Base-by-base conservation (phyloP, 2,797 vertebrate genomes). In the Danio jaintianensis region DNA sequence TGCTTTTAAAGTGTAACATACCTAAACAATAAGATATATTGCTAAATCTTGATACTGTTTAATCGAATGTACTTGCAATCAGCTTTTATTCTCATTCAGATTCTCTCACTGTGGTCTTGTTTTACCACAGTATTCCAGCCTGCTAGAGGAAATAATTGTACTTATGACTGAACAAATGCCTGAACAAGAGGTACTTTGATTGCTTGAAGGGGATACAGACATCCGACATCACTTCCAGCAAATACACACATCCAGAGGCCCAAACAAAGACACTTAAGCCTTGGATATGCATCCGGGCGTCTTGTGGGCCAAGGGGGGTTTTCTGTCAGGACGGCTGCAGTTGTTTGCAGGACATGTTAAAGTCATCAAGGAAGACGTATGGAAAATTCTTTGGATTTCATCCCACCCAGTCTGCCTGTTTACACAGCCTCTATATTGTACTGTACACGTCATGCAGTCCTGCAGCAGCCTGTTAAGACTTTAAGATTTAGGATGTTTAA, bases 361-460 rank as follows among this genome's bases (percentile, higher is more conserved):
- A 88, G 83, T 90, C 91, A 83, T 79, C 69, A 71, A 81, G 82
- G 3, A 77, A 78, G 72, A 88, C 84, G 86, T 89, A 90, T 89
- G 90, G 92, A 93, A 92, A 93, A 91, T 85, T 85, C 78, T 66
- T 85, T 85, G 89, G 87, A 86, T 79, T 82, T 72, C 63, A 87
- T 92, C 90, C 92, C 93, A 93, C 92, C 92, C 89, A 91, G 81
- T 79, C 81, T 20, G 88, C 87, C 79, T 92, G 88, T 92, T 92
- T 94, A 88, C 86, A 86, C 89, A 92, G 90, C 89, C 88, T 79
- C 64, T 38, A 64, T 68, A 55, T 70, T 36, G 53, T 75, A 52
- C 43, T 64, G 50, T 52, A 45, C 40, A 20, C 83, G 45, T 83
- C 71, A 75, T 38, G 47, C 63, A 63, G 55, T 47, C 53, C 79